phyloP scores from a whole-genome alignment of 2,888 invertebrate species.

The Stictocephala bisonia region DNA sequence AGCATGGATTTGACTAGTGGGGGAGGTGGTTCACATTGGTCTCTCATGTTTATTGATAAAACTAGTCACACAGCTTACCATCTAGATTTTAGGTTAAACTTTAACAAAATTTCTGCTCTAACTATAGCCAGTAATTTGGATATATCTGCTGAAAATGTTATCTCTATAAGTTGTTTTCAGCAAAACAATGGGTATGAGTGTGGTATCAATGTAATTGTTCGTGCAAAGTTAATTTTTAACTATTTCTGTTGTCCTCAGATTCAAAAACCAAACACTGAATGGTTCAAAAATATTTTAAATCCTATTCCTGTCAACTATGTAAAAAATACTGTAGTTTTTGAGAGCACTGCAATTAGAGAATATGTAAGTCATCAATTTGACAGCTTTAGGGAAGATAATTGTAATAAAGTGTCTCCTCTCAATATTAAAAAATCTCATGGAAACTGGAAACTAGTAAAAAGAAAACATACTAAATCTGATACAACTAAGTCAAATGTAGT shows the following conservation, averaged over 20 bases:
- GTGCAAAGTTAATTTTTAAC: slow-evolving; percentile 3
- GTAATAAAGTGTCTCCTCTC: no score
- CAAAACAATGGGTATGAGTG: slow-evolving; percentile 2
- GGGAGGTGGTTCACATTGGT: not conserved
- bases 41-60: slow-evolving; percentile 2
- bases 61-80: not conserved
- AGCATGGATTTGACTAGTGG: not conserved
- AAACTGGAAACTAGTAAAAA: not conserved
- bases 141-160: not conserved
- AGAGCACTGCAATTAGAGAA: not conserved
- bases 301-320: not conserved
- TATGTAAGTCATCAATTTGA: not conserved
- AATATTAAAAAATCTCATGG: not conserved
- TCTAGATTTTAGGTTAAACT: not conserved
- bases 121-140: not conserved
- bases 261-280: not conserved
- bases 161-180: not conserved
- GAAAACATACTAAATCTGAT: not conserved
- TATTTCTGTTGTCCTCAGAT: not conserved
- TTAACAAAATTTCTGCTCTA: not conserved
- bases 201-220: not conserved
- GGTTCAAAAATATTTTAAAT: not conserved
- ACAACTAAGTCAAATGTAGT: no score
- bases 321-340: not conserved
- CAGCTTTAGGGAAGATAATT: not conserved